Evolutionary conservation across 2,113 vertebrate species (phyloP).

Genomic region (Phaethornis superciliosus): DNA sequence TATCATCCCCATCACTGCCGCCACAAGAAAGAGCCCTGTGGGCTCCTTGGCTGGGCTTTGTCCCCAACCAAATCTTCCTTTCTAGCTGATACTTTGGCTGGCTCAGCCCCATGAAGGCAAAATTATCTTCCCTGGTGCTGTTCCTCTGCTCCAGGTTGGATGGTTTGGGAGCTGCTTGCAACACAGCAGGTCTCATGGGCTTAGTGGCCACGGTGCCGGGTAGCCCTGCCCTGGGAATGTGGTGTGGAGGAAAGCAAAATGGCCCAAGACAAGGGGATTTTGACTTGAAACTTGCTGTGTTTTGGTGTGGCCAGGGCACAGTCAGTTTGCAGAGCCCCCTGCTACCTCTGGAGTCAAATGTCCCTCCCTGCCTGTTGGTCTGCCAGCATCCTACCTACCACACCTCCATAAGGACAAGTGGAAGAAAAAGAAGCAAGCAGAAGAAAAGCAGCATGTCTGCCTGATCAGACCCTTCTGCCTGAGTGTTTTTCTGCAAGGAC

Average conservation of each 20-base stretch:
- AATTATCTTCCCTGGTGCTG: background rate
- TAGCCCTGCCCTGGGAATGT: background rate
- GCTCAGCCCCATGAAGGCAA: background rate
- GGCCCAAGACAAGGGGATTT: background rate
- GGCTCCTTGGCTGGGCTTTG: background rate
- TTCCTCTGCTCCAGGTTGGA: background rate
- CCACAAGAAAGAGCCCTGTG: background rate
- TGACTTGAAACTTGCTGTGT: background rate
- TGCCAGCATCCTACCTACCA: background rate
- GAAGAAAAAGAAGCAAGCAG: background rate
- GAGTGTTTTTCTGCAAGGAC: background rate
- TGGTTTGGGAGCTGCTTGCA: background rate
- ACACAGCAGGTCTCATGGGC: background rate
- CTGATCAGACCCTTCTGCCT: background rate
- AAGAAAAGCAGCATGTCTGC: background rate
- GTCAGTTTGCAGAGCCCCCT: background rate
- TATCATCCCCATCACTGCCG: background rate
- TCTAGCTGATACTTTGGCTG: background rate
- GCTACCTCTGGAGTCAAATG: background rate
- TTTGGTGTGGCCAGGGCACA: background rate
- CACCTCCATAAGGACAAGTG: accelerated
- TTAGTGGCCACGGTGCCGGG: accelerated
- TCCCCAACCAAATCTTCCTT: background rate
- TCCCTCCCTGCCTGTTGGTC: background rate
- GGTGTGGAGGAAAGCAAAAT: background rate